Evolutionary conservation across 2,797 vertebrate genomes (phyloP).

Genomic region (Hippoglossus hippoglossus): DNA sequence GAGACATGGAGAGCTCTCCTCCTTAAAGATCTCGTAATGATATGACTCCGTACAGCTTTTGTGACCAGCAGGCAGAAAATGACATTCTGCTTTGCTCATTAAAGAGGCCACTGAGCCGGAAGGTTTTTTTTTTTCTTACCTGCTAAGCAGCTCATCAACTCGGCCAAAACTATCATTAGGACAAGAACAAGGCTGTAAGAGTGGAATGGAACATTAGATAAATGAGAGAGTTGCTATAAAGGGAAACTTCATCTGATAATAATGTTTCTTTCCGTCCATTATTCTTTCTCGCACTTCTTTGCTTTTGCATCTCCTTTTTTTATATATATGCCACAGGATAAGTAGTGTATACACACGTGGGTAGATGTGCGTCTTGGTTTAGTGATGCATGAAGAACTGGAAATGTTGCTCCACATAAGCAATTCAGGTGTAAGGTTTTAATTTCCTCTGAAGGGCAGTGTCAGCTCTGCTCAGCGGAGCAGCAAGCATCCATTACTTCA

Average conservation of each 20-base stretch:
- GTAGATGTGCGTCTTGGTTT: not conserved
- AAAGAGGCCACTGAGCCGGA: slow-evolving; percentile 69
- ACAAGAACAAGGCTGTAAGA: slow-evolving; percentile 49
- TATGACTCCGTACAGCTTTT: slow-evolving; percentile 51
- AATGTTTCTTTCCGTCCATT: not conserved
- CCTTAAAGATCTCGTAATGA: slow-evolving; percentile 68
- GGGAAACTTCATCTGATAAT: slow-evolving; percentile 35
- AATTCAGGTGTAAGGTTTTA: slow-evolving; percentile 59
- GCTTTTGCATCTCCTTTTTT: slow-evolving; percentile 8
- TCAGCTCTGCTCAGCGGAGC: slow-evolving; percentile 55
- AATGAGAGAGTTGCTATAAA: slow-evolving; percentile 49
- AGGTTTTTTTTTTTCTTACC: slow-evolving; percentile 49
- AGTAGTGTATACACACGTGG: not conserved
- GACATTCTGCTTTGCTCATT: slow-evolving; percentile 72
- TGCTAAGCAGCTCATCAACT: slow-evolving; percentile 69
- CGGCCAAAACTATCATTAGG: slow-evolving; percentile 60
- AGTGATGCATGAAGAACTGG: slow-evolving; percentile 25
- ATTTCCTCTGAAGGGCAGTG: slow-evolving; percentile 76
- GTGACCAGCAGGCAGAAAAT: slow-evolving; percentile 74
- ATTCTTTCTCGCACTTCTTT: not conserved
- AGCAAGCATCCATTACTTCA: slow-evolving; percentile 65
- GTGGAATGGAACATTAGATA: slow-evolving; percentile 53
- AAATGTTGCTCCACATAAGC: slow-evolving; percentile 34
- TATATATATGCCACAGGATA: not conserved
- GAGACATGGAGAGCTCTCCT: slow-evolving; percentile 33